A percentile compares a stretch with the other conserved stretches of the same genome.
These are phyloP conservation scores for Geodia barretti DNA, from an alignment of 37 sponge, comb jelly and placozoan genomes.

Conservation along the genomic window DNA sequence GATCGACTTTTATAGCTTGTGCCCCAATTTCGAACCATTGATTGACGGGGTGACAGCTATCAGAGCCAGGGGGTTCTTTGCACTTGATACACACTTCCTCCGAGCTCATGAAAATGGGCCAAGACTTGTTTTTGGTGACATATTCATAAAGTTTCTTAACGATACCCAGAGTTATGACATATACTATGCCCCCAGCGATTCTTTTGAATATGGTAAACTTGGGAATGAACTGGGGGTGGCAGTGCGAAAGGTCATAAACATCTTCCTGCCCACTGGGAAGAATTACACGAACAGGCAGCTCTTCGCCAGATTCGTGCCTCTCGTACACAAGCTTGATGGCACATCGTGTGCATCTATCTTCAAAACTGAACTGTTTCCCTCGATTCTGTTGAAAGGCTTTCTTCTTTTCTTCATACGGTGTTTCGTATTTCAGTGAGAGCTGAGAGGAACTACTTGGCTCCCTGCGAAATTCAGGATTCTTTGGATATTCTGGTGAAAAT, in stretches of 20 bases:
- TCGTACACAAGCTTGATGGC: background rate
- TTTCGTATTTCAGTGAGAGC: background rate
- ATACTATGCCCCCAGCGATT: conserved; percentile 15
- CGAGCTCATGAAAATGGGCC: background rate
- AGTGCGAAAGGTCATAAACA: conserved; percentile 16
- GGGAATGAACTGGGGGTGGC: conserved; percentile 35
- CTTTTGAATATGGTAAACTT: conserved; percentile 1
- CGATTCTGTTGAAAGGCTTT: background rate
- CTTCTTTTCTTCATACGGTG: background rate
- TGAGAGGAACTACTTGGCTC: background rate
- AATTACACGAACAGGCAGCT: background rate
- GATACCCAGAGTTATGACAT: conserved; percentile 19
- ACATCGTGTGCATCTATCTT: background rate
- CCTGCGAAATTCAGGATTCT: background rate
- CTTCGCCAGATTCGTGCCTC: background rate
- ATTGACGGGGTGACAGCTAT: background rate
- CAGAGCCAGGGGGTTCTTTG: background rate
- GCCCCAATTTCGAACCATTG: background rate
- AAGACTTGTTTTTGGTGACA: background rate
- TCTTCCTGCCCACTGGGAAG: background rate
- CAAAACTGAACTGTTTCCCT: background rate
- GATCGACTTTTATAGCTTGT: background rate
- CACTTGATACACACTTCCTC: background rate
- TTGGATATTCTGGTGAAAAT: background rate
- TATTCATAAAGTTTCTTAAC: background rate